Base-by-base conservation (phyloP, 2,888 invertebrate genomes). In the Xiphydria camelus region DNA sequence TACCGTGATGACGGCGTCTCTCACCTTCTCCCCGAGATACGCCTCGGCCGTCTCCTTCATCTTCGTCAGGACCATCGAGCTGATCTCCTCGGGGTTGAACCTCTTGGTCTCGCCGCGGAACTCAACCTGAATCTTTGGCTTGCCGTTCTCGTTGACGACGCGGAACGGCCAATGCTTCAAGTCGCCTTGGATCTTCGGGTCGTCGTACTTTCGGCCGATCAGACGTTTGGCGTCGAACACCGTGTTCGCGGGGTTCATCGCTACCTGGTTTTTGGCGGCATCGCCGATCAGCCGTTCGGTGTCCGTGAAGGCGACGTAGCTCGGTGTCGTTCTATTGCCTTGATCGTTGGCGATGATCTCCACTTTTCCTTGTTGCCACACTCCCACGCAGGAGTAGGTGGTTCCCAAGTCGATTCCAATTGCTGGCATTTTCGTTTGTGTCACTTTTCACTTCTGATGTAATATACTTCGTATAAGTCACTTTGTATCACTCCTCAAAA, bases 141-240 rank as follows among this genome's bases (percentile, higher is more conserved):
- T 91, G 39, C 88, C 86, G 51, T 82, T 82, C 70, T 89, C 89
- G 71, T 82, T 88, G 67, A 88, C 77, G 2, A 94, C 93, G 72
- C 88, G 89, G 73, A 95, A 95, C 37, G 95, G 94, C 88, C 94
- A 95, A 77, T 89, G 89, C 78, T 94, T 93, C 83, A 94, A 89
- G 74, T 96, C 95, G 38, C 85, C 84, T 79, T 94, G 93, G 44
- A 95, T 91, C 20, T 89, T 86, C 42, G 82, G 77, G 76, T 94
- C 94, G 62, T 88, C 88, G 75, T 88, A 96, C 64, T 89, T 88
- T 64, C 95, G 88, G 44, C 95, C 95, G 78, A 95, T 94, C 68
- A 96, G 82, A 75, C 95, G 88, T 79, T 96, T 89, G 56, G 92
- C 94, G 81, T 96, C 95, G 75, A 90, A 91, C 67, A 91, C 89